Evolutionary conservation across 2,113 vertebrate species (phyloP), one percentile per base, ranked within the genome.

Genomic region (Microtus montanus): DNA sequence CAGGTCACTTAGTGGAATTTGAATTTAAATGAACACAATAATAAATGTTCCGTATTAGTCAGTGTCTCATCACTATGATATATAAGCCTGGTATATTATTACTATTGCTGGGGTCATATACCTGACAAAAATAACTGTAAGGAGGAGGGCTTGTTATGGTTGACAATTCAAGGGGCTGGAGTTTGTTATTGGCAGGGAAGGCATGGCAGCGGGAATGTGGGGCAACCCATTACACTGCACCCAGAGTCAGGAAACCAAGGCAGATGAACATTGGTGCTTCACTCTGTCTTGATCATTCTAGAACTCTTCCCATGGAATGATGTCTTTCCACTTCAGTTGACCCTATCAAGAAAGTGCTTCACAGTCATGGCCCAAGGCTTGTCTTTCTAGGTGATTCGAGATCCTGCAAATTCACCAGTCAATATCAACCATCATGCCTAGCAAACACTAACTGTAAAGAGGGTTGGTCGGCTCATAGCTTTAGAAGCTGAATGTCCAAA

Each of bases 1-100:
- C 4, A 87, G 30, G 38, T 41, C 17, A 49, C 17, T 1, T 4
- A 20, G 20, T 94, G 79, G 88, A 94, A 77, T 54, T 41, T 85
- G 41, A 82, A 87, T 89, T 87, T 83, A 89, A 95, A 87, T 84
- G 38, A 97, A 83, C 7, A 93, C 5, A 49, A 74, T 61, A 61
- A 33, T 74, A 90, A 79, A 33, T 79, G 52, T 83, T 61, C 8
- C 35, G 1, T 44, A 11, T 58, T 68, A 77, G 35, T 54, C 24
- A 14, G n/a, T 14, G 66, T 87, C 54, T 87, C 47, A 83, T 41
- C n/a, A 63, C 1, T 83, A 83, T 41, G 6, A 26, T 41, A 41
- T 63, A 17, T 41, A 20, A 58, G 63, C n/a, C 13, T 41, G 24
- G n/a, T 41, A 41, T 63, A 41, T 61, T 63, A 41, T 6, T 24